A percentile compares a stretch with the other conserved stretches of the same genome.
Conservation (phyloP, 2,888 invertebrate species). For the Platycnemis pennipes region DNA sequence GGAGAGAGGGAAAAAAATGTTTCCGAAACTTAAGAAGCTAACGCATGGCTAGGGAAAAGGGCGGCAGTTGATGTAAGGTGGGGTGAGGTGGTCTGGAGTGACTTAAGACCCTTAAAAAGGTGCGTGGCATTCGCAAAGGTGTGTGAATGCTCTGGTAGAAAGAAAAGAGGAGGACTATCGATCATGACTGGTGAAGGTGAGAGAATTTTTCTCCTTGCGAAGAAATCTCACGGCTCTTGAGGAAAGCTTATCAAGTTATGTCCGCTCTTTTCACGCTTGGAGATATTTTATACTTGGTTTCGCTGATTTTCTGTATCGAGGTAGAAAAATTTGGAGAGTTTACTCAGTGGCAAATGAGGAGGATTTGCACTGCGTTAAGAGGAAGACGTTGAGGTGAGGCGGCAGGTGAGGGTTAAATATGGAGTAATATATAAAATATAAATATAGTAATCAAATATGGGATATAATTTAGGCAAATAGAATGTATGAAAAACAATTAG, state of each 20-base stretch:
- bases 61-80: background rate
- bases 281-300: background rate
- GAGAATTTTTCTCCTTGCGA: background rate
- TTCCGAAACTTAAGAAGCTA: conserved; percentile 12
- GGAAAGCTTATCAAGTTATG: background rate
- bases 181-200: conserved; percentile 32
- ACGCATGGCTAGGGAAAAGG: background rate
- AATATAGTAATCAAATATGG: no score
- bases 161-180: background rate
- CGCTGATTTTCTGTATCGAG: background rate
- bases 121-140: conserved; percentile 43
- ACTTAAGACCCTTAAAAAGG: conserved; percentile 9
- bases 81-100: background rate
- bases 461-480: no score
- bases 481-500: no score
- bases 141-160: background rate
- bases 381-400: no score
- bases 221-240: background rate
- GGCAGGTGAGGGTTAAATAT: no score
- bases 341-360: no score
- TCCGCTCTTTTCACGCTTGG: background rate
- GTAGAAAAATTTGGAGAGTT: no score
- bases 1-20: background rate
- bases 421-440: no score
- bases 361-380: no score